Base-by-base conservation (phyloP, 2,797 vertebrate genomes). In the Alauda arvensis region DNA sequence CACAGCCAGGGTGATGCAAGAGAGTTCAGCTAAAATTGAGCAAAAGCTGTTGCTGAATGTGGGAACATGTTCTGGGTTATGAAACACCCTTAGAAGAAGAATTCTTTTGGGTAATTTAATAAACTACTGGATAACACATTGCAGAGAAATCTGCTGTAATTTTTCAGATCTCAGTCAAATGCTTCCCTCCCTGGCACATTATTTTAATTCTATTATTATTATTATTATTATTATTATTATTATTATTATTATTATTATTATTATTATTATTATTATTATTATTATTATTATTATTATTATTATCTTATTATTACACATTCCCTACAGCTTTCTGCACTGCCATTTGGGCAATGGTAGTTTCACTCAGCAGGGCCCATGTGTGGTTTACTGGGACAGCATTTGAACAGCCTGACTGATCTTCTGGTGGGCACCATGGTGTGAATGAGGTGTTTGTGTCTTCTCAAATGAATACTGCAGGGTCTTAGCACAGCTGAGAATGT, bases 41-140 rank as follows among this genome's bases (percentile, higher is more conserved):
- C 56, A 89, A 90, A 94, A 89, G 42, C 63, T 91, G 43, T 72
- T 89, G 56, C 60, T 90, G 74, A 85, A 60, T 81, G 49, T 83
- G 69, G 74, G 45, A 90, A 66, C 3, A 3, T 28, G 20, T 34
- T 89, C 37, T 66, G 53, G 20, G 24, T 88, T 70, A 87, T 87
- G 79, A 72, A 91, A 92, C 6, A 53, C 29, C n/a, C 34, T 34
- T 45, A 68, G 46, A 25, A 68, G 69, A 79, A 70, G 12, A 55
- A 63, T 29, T 34, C 28, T 16, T 88, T 48, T n/a, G 55, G 13
- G 23, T 57, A 28, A 28, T 72, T 87, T 78, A 65, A 59, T 68
- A 26, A 81, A 61, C 42, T 63, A 46, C 13, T 43, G 20, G 53
- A 74, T 42, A 79, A 68, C 63, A 87, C 19, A 69, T 12, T 37